Evolutionary conservation across 2,113 vertebrate genomes (phyloP).

Genomic region (Dicaeum eximium): DNA sequence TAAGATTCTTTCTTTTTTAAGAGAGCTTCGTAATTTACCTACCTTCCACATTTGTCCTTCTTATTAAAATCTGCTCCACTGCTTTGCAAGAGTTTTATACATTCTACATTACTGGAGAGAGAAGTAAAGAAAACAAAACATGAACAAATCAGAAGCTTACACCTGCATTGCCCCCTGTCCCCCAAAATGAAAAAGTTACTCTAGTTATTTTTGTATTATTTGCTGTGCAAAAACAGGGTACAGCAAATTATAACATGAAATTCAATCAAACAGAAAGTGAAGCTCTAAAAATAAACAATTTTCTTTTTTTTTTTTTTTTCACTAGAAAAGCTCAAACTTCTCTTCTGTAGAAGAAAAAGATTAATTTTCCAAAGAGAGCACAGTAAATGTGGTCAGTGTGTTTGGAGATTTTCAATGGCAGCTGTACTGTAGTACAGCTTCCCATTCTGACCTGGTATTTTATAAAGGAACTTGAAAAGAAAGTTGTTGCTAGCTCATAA

Average conservation of each 20-base stretch:
- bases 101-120: conserved; percentile 91
- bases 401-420: neutral
- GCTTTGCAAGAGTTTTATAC: conserved; percentile 93
- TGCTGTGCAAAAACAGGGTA: neutral
- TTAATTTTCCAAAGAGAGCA: neutral
- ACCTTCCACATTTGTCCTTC: conserved; percentile 94
- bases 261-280: neutral
- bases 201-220: neutral
- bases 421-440: neutral
- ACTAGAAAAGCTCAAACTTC: neutral
- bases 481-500: conserved; percentile 22
- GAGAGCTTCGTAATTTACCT: conserved; percentile 24
- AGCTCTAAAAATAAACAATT: neutral
- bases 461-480: neutral
- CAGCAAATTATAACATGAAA: neutral
- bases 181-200: neutral
- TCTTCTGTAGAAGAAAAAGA: neutral
- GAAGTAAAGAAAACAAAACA: conserved; percentile 28
- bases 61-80: conserved; percentile 91
- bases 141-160: conserved; percentile 7
- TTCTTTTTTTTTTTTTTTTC: neutral
- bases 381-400: neutral
- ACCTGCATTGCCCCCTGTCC: neutral
- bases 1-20: neutral
- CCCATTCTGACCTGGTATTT: neutral